Percentiles rank a stretch among this genome's conserved stretches.
These are phyloP conservation scores for Sialia sialis DNA, from an alignment of 2,113 vertebrate species.

Conservation along the genomic window DNA sequence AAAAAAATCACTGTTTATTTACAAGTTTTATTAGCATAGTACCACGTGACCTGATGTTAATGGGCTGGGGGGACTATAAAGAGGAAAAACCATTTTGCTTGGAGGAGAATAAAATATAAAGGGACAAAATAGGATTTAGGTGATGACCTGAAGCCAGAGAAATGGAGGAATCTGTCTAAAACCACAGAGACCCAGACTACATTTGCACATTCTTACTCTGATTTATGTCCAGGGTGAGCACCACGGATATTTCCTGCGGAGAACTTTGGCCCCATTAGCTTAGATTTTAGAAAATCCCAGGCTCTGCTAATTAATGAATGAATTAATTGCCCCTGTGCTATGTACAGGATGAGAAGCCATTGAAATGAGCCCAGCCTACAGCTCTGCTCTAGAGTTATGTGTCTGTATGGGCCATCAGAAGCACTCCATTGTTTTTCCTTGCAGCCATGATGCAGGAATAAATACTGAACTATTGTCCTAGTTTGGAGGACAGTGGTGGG, in stretches of 20 bases:
- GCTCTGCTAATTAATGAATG: neutral
- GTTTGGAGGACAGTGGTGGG: no score
- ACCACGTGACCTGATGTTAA: neutral
- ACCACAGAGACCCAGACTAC: neutral
- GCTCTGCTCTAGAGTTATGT: neutral
- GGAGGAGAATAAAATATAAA: neutral
- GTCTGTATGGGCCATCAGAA: neutral
- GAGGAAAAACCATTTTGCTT: neutral
- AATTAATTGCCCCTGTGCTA: neutral
- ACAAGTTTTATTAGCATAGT: neutral
- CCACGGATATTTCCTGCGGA: neutral
- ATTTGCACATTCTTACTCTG: neutral
- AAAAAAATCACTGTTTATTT: neutral
- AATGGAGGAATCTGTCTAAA: neutral
- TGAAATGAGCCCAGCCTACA: neutral
- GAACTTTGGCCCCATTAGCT: neutral
- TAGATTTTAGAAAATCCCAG: neutral
- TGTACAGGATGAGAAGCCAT: neutral
- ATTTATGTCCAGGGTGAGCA: neutral
- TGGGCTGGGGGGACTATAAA: neutral
- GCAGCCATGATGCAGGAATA: neutral
- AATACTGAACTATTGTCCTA: no score
- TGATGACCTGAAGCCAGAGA: neutral
- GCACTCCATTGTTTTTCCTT: neutral
- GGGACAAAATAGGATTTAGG: neutral